phyloP scores from a whole-genome alignment of 2,797 vertebrate species.

The Phylloscopus collybita region DNA sequence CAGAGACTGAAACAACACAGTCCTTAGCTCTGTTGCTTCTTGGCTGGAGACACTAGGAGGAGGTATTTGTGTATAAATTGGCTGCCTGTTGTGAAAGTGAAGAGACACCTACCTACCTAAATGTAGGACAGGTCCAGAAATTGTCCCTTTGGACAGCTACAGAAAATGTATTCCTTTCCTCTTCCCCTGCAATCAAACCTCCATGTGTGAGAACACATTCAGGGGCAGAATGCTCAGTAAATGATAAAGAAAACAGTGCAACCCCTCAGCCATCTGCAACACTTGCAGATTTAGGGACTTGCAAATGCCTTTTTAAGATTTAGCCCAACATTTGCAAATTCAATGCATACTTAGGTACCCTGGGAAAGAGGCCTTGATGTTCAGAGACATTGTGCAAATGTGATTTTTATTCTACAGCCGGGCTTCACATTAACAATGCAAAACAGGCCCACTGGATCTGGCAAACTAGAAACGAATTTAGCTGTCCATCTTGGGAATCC shows the following conservation, averaged over 20 bases:
- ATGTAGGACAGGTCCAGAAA: background rate
- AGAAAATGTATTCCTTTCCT: background rate
- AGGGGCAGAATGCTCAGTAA: background rate
- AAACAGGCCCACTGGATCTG: background rate
- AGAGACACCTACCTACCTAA: background rate
- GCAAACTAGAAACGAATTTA: background rate
- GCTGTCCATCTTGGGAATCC: background rate
- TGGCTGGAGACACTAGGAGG: background rate
- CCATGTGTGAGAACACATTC: background rate
- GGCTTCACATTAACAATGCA: background rate
- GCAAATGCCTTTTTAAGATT: background rate
- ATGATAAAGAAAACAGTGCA: background rate
- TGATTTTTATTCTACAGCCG: background rate
- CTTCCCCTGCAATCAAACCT: background rate
- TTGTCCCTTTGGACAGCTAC: background rate
- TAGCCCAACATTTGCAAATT: background rate
- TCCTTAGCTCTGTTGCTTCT: background rate
- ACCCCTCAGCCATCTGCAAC: background rate
- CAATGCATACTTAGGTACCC: background rate
- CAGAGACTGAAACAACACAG: background rate
- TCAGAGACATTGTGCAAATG: background rate
- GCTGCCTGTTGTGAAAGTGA: background rate
- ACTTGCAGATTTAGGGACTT: background rate
- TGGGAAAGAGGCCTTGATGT: background rate
- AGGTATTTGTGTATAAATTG: background rate